These are phyloP conservation scores for Malurus elegans DNA, from an alignment of 2,113 vertebrate species.

Conservation along the genomic window DNA sequence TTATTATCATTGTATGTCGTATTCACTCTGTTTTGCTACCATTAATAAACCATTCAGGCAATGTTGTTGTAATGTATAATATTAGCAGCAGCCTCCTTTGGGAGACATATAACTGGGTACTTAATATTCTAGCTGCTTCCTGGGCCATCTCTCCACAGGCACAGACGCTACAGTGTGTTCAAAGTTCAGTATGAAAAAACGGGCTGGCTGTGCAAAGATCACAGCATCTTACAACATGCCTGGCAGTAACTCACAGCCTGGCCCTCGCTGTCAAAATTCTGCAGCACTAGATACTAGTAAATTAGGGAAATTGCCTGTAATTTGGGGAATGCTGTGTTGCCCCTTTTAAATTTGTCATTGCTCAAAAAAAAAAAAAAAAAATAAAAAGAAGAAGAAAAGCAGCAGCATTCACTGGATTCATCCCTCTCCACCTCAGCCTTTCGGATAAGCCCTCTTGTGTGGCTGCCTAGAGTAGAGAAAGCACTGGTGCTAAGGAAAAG, in stretches of 20 bases:
- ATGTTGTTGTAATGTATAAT: slow-evolving; percentile 74
- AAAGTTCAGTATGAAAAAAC: slow-evolving; percentile 52
- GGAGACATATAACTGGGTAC: slow-evolving; percentile 62
- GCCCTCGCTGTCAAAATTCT: slow-evolving; percentile 52
- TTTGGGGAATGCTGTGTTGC: neutral
- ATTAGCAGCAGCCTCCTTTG: slow-evolving; percentile 69
- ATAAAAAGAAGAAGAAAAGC: no score
- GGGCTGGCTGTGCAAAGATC: slow-evolving; percentile 28
- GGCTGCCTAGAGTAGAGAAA: neutral
- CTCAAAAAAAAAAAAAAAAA: neutral
- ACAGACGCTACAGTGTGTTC: neutral
- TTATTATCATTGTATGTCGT: slow-evolving; percentile 77
- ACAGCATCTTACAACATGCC: neutral
- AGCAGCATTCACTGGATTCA: neutral
- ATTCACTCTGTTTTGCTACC: slow-evolving; percentile 76
- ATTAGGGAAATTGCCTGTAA: slow-evolving; percentile 35
- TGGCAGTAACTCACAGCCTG: neutral
- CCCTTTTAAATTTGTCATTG: neutral
- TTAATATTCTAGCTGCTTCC: slow-evolving; percentile 75
- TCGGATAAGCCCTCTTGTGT: neutral
- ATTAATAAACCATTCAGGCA: slow-evolving; percentile 81
- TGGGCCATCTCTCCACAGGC: slow-evolving; percentile 43
- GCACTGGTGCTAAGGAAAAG: neutral
- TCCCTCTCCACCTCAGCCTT: neutral
- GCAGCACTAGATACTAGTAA: slow-evolving; percentile 53